A percentile compares a stretch with the other conserved stretches of the same genome.
These are phyloP conservation scores for Phalacrocorax aristotelis DNA, from an alignment of 2,113 vertebrate species.

Conservation along the genomic window DNA sequence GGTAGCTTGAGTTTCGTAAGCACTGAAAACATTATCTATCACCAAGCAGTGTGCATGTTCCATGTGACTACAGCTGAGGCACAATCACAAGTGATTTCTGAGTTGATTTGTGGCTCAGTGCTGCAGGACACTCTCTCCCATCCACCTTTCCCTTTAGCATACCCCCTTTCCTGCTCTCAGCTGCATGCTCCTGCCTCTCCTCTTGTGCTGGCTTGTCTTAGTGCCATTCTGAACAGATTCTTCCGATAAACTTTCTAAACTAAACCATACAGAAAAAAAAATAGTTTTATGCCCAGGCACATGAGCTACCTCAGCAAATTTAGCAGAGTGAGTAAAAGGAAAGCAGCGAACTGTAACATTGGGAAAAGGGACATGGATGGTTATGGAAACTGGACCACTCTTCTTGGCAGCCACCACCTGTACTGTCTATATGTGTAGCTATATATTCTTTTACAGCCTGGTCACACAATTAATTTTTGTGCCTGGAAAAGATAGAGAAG, in stretches of 20 bases:
- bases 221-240: neutral
- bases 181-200: neutral
- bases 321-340: neutral
- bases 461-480: neutral
- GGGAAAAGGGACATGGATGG: fast-evolving
- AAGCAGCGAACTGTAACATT: neutral
- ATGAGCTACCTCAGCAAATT: neutral
- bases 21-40: conserved; percentile 45
- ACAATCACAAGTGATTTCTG: neutral
- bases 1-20: conserved; percentile 53
- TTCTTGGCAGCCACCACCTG: neutral
- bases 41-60: neutral
- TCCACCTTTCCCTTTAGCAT: neutral
- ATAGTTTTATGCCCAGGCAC: neutral
- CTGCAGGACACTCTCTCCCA: neutral
- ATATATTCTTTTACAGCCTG: neutral
- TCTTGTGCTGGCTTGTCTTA: neutral
- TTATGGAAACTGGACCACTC: neutral
- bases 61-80: neutral
- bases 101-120: conserved; percentile 2
- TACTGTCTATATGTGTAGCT: too few species aligned
- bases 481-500: neutral
- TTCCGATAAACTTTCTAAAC: neutral
- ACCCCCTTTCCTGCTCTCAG: neutral
- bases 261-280: neutral